Conservation (phyloP, 2,113 vertebrate genomes). For the Myrmophylax atrothorax region DNA sequence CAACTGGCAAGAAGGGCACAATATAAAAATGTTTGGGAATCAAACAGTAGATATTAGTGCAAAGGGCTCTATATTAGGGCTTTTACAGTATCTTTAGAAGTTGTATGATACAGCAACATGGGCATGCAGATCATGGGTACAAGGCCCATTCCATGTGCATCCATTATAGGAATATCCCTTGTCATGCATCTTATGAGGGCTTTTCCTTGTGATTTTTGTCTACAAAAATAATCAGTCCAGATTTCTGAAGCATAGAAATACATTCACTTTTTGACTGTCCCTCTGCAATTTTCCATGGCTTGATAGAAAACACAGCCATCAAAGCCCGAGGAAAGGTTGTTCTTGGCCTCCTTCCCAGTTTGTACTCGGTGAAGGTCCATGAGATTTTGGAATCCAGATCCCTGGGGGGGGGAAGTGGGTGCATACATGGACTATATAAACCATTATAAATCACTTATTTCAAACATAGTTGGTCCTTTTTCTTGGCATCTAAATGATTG, state of each 20-base stretch:
- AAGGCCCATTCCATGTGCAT: background rate
- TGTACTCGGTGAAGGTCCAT: conserved; percentile 40
- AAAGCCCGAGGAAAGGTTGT: conserved; percentile 52
- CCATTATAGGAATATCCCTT: background rate
- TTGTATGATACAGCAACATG: background rate
- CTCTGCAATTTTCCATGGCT: conserved; percentile 37
- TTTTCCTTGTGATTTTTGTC: background rate
- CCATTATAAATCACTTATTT: conserved; percentile 51
- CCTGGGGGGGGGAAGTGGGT: conserved; percentile 5
- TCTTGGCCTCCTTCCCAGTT: conserved; percentile 51
- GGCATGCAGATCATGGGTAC: background rate
- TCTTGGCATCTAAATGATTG: conserved; percentile 31
- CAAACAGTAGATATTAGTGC: background rate
- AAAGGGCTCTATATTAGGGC: background rate
- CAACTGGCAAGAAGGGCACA: background rate
- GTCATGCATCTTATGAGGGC: background rate
- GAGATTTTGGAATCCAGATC: conserved; percentile 35
- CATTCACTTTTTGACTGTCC: background rate
- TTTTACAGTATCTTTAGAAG: background rate
- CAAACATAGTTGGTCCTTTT: conserved; percentile 41
- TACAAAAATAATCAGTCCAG: background rate
- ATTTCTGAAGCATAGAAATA: background rate
- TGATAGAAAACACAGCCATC: conserved; percentile 46
- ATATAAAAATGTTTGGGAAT: background rate
- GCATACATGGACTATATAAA: conserved; percentile 8